phyloP scores from a whole-genome alignment of 35 echinoderm and acorn worm species.

The Hemicentrotus pulcherrimus region DNA sequence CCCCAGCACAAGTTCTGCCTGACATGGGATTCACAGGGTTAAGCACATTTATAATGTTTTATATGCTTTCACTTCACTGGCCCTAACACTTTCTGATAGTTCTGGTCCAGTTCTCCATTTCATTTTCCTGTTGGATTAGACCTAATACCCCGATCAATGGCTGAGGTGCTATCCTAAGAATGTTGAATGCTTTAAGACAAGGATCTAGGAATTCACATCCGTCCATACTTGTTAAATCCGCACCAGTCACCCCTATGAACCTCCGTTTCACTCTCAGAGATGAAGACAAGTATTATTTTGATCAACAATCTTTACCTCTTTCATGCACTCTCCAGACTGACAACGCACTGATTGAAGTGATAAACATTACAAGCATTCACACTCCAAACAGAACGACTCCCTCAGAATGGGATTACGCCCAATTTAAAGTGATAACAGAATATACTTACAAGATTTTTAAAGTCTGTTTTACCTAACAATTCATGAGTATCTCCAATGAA shows the following conservation, averaged over 20 bases:
- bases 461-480: too few relatives aligned
- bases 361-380: neutral
- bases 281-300: neutral
- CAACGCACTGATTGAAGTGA: neutral
- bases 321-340: neutral
- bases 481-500: too few relatives aligned
- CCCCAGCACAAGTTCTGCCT: neutral
- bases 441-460: too few relatives aligned
- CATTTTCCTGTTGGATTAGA: neutral
- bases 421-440: too few relatives aligned
- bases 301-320: neutral
- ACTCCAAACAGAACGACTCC: neutral
- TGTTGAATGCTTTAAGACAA: constrained; percentile 4
- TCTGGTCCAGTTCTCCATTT: neutral
- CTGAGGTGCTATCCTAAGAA: neutral
- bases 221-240: constrained; percentile 5
- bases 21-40: neutral
- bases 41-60: neutral
- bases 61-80: neutral
- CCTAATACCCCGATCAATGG: constrained; percentile 1
- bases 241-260: neutral
- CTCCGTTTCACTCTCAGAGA: neutral
- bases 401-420: too few relatives aligned
- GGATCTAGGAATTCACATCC: constrained; percentile 16
- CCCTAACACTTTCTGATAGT: neutral